Percentiles rank a stretch among this genome's conserved stretches.
Evolutionary conservation across 2,113 vertebrate genomes (phyloP).

Genomic region (Pithys albifrons): DNA sequence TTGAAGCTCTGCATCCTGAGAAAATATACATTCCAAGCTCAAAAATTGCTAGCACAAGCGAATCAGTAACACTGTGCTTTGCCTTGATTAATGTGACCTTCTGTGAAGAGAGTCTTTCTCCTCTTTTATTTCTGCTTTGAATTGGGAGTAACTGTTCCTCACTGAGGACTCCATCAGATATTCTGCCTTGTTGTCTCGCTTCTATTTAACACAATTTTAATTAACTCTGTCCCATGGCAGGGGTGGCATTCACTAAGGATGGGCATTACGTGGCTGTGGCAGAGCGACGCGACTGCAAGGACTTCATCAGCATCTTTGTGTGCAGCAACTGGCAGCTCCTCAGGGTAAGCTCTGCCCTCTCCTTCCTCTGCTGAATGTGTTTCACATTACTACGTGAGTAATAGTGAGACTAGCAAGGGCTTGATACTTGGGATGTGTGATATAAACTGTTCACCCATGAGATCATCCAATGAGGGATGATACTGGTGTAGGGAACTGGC

Average conservation of each 20-base stretch:
- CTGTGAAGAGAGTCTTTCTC: not conserved
- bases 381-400: accelerated
- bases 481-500: accelerated
- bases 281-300: slow-evolving; percentile 93
- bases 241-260: slow-evolving; percentile 89
- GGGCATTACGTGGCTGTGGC: slow-evolving; percentile 93
- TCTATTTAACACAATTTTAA: not conserved
- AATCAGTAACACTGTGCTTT: not conserved
- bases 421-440: not conserved
- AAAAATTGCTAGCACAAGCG: not conserved
- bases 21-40: not conserved
- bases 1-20: not conserved
- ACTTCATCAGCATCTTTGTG: slow-evolving; percentile 93
- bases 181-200: not conserved
- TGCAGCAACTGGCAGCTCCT: slow-evolving; percentile 97
- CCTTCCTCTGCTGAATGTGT: accelerated
- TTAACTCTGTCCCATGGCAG: slow-evolving; percentile 35
- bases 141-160: not conserved
- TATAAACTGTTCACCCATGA: not conserved
- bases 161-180: accelerated
- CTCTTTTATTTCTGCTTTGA: not conserved
- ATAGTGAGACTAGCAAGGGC: not conserved
- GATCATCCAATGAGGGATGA: not conserved
- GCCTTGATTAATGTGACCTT: not conserved
- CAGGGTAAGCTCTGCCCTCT: slow-evolving; percentile 76